Evolutionary conservation across 2,113 vertebrate species (phyloP), one percentile per base, ranked within the genome.

Genomic region (Amblyopsis rosae): DNA sequence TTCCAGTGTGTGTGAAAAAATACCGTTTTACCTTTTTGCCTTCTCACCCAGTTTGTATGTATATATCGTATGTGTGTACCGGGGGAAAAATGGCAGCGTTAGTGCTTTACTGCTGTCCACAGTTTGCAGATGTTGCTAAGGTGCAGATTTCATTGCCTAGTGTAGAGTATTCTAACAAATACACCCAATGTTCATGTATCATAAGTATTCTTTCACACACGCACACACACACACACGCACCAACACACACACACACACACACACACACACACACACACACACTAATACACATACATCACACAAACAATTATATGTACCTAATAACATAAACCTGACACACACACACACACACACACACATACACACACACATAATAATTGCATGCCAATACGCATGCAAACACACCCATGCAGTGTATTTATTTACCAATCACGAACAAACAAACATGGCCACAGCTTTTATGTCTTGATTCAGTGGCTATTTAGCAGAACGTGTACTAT

Each of bases 31-130:
- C 82, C 15, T 79, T 77, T 87, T 84, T 77, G 65, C 77, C 82
- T 82, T 78, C 73, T 82, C 72, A 63, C 67, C 73, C 76, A 72
- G 85, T 81, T 75, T 82, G 80, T 89, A 78, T 88, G 86, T 88
- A 86, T 82, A 83, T 89, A 87, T 11, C 49, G 57, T 60, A 45
- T 72, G 69, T 69, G 76, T 80, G 76, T 75, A 78, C 76, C 82
- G 73, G 81, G 74, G 80, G 78, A 70, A 67, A 70, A 73, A 62
- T 16, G 1, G 76, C 73, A 72, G 79, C 12, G 9, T 67, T 76
- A 12, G 8, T 12, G 13, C 69, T 76, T 58, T 54, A 68, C 69
- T 32, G 65, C 53, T 62, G 59, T 70, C 61, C 13, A 50, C 62
- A 32, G 33, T 59, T 84, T 32, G 75, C 53, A 56, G 12, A 32